phyloP scores from a whole-genome alignment of 2,113 vertebrate genomes.

The Hydropotes inermis region DNA sequence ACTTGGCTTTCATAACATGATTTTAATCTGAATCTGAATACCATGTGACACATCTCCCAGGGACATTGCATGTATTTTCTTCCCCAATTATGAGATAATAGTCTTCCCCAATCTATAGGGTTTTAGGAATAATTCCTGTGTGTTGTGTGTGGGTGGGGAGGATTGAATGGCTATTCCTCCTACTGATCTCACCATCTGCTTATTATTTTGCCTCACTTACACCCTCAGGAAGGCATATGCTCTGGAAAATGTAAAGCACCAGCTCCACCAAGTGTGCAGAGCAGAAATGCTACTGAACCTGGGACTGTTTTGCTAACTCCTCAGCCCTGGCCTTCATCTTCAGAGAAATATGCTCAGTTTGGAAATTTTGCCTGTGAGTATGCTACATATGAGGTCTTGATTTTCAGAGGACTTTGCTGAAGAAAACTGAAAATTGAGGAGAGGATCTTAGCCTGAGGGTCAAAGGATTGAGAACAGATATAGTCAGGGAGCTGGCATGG shows the following conservation, averaged over 20 bases:
- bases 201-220: not conserved
- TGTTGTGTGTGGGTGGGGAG: not conserved
- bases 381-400: not conserved
- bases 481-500: not conserved
- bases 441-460: not conserved
- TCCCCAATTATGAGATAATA: not conserved
- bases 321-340: not conserved
- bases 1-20: not conserved
- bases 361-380: not conserved
- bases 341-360: not conserved
- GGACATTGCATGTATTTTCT: not conserved
- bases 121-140: not conserved
- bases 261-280: not conserved
- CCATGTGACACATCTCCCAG: not conserved
- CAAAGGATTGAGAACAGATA: not conserved
- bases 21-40: conserved; percentile 2
- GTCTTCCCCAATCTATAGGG: not conserved
- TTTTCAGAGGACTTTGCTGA: not conserved
- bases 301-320: not conserved
- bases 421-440: not conserved
- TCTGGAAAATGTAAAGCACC: not conserved
- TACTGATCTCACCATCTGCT: not conserved
- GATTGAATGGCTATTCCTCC: not conserved
- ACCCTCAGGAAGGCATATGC: not conserved
- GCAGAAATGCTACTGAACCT: not conserved